phyloP scores from a whole-genome alignment of 1,140 invertebrate species.

The Philopotamus ludificatus region DNA sequence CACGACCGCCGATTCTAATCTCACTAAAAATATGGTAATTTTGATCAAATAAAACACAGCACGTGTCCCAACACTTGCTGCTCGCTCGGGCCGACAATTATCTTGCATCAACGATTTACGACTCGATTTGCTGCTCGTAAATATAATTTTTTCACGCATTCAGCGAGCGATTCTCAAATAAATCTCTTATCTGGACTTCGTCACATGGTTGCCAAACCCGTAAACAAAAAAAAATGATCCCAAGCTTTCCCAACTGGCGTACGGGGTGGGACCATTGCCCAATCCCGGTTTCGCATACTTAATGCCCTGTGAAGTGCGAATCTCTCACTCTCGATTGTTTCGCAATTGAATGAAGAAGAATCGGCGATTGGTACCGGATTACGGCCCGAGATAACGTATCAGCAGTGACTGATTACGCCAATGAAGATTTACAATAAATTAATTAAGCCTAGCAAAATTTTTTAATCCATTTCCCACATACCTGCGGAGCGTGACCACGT shows the following conservation, averaged over 20 bases:
- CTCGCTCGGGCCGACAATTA: too few species aligned
- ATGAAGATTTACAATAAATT: too few species aligned
- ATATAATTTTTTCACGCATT: neutral
- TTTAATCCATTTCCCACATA: too few species aligned
- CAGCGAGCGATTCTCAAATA: neutral
- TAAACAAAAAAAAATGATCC: neutral
- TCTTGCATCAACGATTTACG: neutral
- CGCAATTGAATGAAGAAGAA: neutral
- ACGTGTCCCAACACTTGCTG: too few species aligned
- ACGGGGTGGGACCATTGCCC: neutral
- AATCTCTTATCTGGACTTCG: neutral
- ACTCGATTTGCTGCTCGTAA: neutral
- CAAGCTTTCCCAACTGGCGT: neutral
- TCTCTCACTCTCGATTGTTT: neutral
- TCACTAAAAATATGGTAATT: too few species aligned
- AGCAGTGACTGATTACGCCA: too few species aligned
- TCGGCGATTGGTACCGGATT: neutral
- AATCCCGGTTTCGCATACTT: neutral
- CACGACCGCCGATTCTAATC: too few species aligned
- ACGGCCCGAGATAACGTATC: neutral
- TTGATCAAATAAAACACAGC: too few species aligned
- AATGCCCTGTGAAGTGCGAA: neutral
- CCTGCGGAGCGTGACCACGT: too few species aligned
- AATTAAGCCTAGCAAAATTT: too few species aligned
- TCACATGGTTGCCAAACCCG: neutral